A percentile compares a stretch with the other conserved stretches of the same genome.
Evolutionary conservation across 2,113 vertebrate genomes (phyloP).

Genomic region (Pygoscelis antarcticus): DNA sequence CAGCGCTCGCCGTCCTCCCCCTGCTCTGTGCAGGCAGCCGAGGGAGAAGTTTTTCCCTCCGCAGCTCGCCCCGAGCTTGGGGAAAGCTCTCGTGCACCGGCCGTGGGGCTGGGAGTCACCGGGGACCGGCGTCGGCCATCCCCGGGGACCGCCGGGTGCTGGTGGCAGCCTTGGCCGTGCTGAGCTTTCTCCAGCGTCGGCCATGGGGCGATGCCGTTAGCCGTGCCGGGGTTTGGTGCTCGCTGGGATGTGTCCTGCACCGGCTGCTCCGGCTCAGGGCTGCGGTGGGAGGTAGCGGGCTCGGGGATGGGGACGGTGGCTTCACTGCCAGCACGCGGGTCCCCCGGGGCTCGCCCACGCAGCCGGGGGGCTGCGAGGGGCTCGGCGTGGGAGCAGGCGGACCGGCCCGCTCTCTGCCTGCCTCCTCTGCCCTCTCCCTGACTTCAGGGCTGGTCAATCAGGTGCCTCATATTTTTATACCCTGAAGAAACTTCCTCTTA

Average conservation of each 20-base stretch:
- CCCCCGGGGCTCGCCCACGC: not conserved
- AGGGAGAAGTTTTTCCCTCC: not conserved
- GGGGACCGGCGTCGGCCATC: too few species aligned
- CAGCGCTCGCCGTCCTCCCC: not conserved
- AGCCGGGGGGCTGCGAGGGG: not conserved
- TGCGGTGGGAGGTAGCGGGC: not conserved
- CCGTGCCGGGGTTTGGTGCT: not conserved
- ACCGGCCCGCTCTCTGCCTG: not conserved
- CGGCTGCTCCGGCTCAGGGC: not conserved
- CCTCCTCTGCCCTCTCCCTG: not conserved
- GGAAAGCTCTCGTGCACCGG: not conserved
- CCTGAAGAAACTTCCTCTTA: not conserved
- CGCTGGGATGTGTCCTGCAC: not conserved
- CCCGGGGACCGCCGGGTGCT: not conserved
- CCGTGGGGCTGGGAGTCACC: not conserved
- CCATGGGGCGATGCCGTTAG: not conserved
- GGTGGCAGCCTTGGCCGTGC: not conserved
- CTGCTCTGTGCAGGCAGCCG: not conserved
- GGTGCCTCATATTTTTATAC: not conserved
- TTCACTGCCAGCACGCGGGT: not conserved
- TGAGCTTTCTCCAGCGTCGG: too few species aligned
- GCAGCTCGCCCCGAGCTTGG: not conserved
- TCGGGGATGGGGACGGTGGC: not conserved
- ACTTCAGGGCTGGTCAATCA: not conserved
- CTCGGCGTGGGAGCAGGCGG: not conserved